Conservation (phyloP, 2,797 vertebrate species). For the Etheostoma nigrum region DNA sequence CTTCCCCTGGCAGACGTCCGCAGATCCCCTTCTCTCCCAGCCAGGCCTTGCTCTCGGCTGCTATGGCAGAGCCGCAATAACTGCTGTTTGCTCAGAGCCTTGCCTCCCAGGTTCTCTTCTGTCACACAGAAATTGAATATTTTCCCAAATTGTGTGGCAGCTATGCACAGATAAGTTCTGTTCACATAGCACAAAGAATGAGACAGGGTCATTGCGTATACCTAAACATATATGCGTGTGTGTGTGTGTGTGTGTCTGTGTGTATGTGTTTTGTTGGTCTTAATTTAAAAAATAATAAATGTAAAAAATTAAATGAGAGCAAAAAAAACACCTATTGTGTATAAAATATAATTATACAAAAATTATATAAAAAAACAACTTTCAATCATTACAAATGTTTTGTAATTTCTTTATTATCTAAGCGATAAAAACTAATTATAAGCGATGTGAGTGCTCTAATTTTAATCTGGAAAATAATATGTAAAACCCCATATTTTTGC, state of each 20-base stretch:
- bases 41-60: slow-evolving; percentile 78
- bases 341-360: background rate
- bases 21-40: slow-evolving; percentile 79
- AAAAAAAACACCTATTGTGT: slow-evolving; percentile 9
- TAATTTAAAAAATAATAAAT: slow-evolving; percentile 23
- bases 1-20: slow-evolving; percentile 85
- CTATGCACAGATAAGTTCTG: slow-evolving; percentile 80
- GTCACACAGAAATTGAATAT: slow-evolving; percentile 84
- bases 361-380: background rate
- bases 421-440: background rate
- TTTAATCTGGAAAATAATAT: slow-evolving; percentile 20
- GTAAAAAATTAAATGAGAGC: background rate
- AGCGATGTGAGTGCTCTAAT: background rate
- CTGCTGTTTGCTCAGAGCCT: slow-evolving; percentile 85
- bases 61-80: slow-evolving; percentile 81
- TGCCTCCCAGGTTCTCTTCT: slow-evolving; percentile 81
- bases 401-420: slow-evolving; percentile 15
- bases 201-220: slow-evolving; percentile 55
- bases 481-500: background rate
- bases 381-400: background rate
- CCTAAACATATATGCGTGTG: slow-evolving; percentile 42
- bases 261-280: slow-evolving; percentile 2
- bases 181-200: slow-evolving; percentile 70
- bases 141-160: slow-evolving; percentile 84
- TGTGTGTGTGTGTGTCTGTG: slow-evolving; percentile 21